Evolutionary conservation across 2,113 vertebrate genomes (phyloP).

Genomic region (Sigmodon hispidus): DNA sequence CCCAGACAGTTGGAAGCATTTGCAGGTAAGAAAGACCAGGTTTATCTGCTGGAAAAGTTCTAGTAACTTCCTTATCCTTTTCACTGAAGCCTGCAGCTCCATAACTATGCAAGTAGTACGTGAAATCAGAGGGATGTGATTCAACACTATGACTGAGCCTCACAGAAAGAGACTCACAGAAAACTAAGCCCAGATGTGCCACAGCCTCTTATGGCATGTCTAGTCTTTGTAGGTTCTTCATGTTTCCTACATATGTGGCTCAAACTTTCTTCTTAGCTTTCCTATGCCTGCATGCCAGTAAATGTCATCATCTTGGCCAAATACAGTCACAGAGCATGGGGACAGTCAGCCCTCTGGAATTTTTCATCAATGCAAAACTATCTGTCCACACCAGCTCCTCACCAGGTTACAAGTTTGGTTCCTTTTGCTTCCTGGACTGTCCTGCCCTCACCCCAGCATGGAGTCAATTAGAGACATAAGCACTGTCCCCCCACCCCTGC

Average conservation of each 20-base stretch:
- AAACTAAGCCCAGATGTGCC: not conserved
- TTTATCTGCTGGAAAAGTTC: not conserved
- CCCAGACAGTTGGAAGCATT: not conserved
- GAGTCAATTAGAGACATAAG: not conserved
- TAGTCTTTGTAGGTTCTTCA: not conserved
- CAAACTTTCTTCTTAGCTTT: not conserved
- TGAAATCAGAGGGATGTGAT: not conserved
- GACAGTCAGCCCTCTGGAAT: not conserved
- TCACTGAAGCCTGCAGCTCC: not conserved
- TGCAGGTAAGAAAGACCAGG: not conserved
- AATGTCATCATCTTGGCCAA: not conserved
- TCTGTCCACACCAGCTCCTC: not conserved
- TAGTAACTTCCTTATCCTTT: not conserved
- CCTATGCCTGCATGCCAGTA: not conserved
- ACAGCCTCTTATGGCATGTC: rapidly evolving
- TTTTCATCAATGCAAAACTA: not conserved
- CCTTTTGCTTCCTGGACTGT: not conserved
- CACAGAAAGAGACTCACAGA: not conserved
- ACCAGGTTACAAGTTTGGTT: not conserved
- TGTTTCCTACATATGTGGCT: too few species aligned
- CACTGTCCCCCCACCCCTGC: not conserved
- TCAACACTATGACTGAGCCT: not conserved
- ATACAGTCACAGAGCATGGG: not conserved
- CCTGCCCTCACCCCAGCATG: not conserved
- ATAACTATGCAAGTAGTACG: not conserved